Evolutionary conservation across 2,797 vertebrate species (phyloP), one percentile per base, ranked within the genome.

Genomic region (Tachyglossus aculeatus): DNA sequence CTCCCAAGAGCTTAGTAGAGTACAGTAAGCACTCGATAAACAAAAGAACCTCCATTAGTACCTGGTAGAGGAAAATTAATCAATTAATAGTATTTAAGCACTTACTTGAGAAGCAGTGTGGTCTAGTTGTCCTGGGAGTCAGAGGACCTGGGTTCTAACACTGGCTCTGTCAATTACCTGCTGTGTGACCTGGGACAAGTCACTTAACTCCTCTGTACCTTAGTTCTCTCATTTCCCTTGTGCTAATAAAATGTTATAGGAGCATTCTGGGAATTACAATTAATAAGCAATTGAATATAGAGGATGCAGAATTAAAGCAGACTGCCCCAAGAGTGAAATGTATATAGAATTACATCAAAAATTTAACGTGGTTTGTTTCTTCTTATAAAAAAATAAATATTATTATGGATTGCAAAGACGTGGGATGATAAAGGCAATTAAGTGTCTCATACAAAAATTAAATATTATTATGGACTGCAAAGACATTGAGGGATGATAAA

Each of bases 401-500:
- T 82, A 77, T 65, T 82, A 21, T 71, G 59, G 76, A 86, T 79
- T 71, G 14, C 24, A 71, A 81, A 83, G 78, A 13, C 77, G 86
- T 69, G 27, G 15, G 40, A 72, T 41, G 0, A 64, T 80, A 16
- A 62, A 80, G 50, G 67, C 54, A 63, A 62, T 53, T 78, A 39
- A 48, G n/a, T 40, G 7, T 33, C n/a, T n/a, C n/a, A n/a, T n/a
- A n/a, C n/a, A n/a, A n/a, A n/a, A n/a, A n/a, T n/a, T n/a, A n/a
- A n/a, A 18, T 52, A 52, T 62, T 82, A 77, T 65, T 82, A 21
- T 71, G 59, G 76, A 86, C 79, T 71, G 14, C 24, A 71, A 81
- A 83, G 78, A 13, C 77, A 86, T 69, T n/a, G n/a, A n/a, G 27
- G 15, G 40, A 72, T 41, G 0, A 64, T 80, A 16, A 62, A 80